Evolutionary conservation across 2,888 invertebrate species (phyloP), one percentile per base, ranked within the genome.

Genomic region (Cheilosia impressa): DNA sequence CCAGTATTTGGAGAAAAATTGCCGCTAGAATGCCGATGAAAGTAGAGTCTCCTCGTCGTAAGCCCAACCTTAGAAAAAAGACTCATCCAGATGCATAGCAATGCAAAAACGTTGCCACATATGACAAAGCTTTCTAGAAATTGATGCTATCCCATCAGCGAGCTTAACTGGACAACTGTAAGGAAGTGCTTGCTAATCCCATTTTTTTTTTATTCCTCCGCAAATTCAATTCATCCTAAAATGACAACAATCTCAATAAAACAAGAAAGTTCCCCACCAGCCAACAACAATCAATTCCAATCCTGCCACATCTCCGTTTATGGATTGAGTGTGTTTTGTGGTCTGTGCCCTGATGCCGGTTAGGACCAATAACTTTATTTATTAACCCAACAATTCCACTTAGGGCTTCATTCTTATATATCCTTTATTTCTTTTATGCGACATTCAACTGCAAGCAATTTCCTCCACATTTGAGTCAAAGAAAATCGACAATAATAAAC

Each of bases 381-480:
- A 60, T 45, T 60, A 66, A 73, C 34, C 79, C 52, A 41, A 68
- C 53, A 77, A 53, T 62, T 45, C 69, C 47, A 62, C 45, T 69
- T 63, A 27, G 13, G 34, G 19, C 62, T 55, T 68, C 45, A 9
- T 2, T 31, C 62, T 55, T 68, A 38, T 55, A 34, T 63, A 75
- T 75, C 60, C 79, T 62, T 22, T 22, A 22, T 22, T 22, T 22
- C 22, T 22, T 75, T 68, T 63, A 69, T 57, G 66, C 19, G 55
- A 63, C 68, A 55, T 53, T 41, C 73, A 73, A 69, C 69, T 55
- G 68, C 38, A 69, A 58, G 22, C 75, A 66, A 78, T 60, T 77
- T 62, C 13, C n/a, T 9, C n/a, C n/a, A 34, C 50, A 45, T 69
- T 45, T 19, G 19, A 31, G 57, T 69, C 34, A 34, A 57, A 34